Percentiles rank a stretch among this genome's conserved stretches.
Conservation (phyloP, 2,797 vertebrate genomes). For the Corythornis leucogaster region DNA sequence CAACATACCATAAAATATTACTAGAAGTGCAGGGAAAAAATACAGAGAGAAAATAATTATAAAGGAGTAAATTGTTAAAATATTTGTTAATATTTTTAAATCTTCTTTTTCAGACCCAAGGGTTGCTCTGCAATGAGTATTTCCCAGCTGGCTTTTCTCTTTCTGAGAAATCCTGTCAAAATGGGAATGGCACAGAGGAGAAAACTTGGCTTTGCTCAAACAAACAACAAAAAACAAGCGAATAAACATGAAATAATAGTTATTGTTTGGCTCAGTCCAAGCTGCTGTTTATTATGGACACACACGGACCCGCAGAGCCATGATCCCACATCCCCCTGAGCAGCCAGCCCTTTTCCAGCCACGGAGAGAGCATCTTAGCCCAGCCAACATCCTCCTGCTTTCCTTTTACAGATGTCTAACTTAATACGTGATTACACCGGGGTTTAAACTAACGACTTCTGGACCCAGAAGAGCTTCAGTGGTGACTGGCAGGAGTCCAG, state of each 20-base stretch:
- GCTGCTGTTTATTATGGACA: neutral
- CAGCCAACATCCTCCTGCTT: constrained; percentile 23
- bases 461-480: constrained; percentile 4
- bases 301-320: rapidly evolving
- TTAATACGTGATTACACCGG: neutral
- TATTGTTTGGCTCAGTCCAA: neutral
- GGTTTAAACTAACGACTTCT: constrained; percentile 34
- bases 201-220: neutral
- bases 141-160: neutral
- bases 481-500: constrained; percentile 10
- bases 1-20: neutral
- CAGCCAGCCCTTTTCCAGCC: neutral
- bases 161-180: constrained; percentile 3
- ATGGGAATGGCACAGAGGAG: rapidly evolving
- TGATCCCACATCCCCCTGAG: rapidly evolving
- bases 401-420: neutral
- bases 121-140: neutral
- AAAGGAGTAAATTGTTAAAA: neutral
- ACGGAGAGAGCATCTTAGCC: constrained; percentile 20
- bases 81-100: neutral
- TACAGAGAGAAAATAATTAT: neutral
- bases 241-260: neutral
- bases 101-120: neutral
- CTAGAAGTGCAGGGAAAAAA: neutral
- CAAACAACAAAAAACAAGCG: neutral